Evolutionary conservation across 2,113 vertebrate species (phyloP), one percentile per base, ranked within the genome.

Genomic region (Panthera uncia): DNA sequence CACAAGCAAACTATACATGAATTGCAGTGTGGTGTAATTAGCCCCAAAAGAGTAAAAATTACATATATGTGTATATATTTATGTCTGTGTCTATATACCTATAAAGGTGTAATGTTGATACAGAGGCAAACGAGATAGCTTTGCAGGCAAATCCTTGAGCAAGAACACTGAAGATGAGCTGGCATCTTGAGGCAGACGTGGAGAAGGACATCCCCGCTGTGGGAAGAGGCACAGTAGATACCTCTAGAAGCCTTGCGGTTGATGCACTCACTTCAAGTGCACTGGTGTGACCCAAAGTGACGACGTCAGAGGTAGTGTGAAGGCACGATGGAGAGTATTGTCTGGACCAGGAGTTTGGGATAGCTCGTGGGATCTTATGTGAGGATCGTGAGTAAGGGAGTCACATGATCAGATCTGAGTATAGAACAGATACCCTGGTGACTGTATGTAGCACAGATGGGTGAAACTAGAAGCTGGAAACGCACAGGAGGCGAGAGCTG

Each of bases 51-150:
- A 21, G 57, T 61, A 23, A 61, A 61, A 21, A 61, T 23, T 61
- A 23, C 57, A 38, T 41, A 52, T 11, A 31, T 66, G 9, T 8
- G 68, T 38, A 10, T 85, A 7, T 31, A 19, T 66, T 31, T 79
- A 5, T 4, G 0, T 36, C 3, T 48, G 6, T 14, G 33, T 23
- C 0, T 27, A 21, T 9, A 27, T n/a, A 25, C 3, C 41, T 79
- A 2, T 93, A 55, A 79, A 50, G 5, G 33, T 48, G 3, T 94
- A 71, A 52, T 19, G 3, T 38, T 55, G 48, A 76, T 85, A 12
- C 25, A 89, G 85, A 85, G 36, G 71, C 38, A 69, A 19, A 36
- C 33, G 14, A 73, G 52, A 73, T 52, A 69, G 5, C 8, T 76
- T 27, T 38, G n/a, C 16, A 91, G 83, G 81, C 83, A 69, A 63